Evolutionary conservation across 2,797 vertebrate species (phyloP).

Genomic region (Morelia viridis): DNA sequence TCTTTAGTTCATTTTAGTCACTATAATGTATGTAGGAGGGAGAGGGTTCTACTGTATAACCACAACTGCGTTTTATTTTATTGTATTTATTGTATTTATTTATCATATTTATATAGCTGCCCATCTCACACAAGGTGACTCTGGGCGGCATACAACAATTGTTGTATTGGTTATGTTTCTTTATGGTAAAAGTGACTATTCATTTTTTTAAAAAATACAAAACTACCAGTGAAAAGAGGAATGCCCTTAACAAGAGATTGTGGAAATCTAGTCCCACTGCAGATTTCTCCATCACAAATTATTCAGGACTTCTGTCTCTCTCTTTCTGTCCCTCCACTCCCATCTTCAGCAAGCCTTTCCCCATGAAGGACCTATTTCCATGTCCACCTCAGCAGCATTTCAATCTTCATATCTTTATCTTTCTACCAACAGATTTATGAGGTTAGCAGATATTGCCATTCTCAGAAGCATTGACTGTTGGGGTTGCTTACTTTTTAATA

Average conservation of each 20-base stretch:
- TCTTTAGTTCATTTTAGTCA: background rate
- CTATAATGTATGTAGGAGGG: background rate
- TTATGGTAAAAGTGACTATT: background rate
- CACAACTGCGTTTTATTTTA: background rate
- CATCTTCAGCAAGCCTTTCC: background rate
- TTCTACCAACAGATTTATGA: constrained; percentile 34
- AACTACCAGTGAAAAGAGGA: background rate
- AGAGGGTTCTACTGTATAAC: fast-evolving
- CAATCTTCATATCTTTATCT: constrained; percentile 61
- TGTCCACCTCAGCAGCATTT: constrained; percentile 60
- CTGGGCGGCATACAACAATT: too few relatives aligned
- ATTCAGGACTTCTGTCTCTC: background rate
- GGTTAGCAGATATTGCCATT: constrained; percentile 54
- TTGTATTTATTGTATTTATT: too few relatives aligned
- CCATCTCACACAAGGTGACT: too few relatives aligned
- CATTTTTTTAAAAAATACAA: background rate
- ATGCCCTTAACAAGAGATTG: background rate
- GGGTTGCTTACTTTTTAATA: constrained; percentile 29
- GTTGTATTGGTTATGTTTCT: background rate
- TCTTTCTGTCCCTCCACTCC: background rate
- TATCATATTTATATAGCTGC: too few relatives aligned
- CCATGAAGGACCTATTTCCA: constrained; percentile 45
- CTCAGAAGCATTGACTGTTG: background rate
- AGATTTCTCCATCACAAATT: background rate
- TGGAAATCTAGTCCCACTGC: background rate